phyloP scores from a whole-genome alignment of 2,797 vertebrate genomes.

The Sebastes iracundus region DNA sequence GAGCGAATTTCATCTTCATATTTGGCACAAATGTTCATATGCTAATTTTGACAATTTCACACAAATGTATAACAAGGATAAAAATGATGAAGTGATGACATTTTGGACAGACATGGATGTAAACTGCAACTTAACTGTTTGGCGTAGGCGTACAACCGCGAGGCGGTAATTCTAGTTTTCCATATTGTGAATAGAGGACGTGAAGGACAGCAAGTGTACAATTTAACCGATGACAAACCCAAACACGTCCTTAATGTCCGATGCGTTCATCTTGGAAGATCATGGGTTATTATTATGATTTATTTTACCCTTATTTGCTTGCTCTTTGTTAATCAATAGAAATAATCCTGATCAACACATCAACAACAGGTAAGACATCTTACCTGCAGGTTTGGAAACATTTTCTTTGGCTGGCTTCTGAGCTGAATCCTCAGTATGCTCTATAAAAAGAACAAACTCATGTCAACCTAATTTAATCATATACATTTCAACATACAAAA shows the following conservation, averaged over 20 bases:
- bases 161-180: no score
- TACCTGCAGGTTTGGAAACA: neutral
- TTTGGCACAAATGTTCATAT: no score
- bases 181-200: no score
- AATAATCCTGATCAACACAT: neutral
- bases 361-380: neutral
- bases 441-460: conserved; percentile 26
- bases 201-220: neutral
- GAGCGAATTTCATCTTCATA: no score
- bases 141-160: no score
- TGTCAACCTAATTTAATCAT: neutral
- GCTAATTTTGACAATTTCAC: no score
- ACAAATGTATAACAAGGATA: no score
- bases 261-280: neutral
- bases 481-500: neutral
- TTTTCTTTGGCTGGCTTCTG: neutral
- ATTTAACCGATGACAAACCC: neutral
- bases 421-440: neutral
- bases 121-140: no score
- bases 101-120: no score
- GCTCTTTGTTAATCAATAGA: neutral
- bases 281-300: neutral
- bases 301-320: neutral
- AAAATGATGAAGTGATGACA: no score
- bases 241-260: neutral